Evolutionary conservation across 2,113 vertebrate genomes (phyloP), one percentile per base, ranked within the genome.

Genomic region (Brachyhypopomus gauderio): DNA sequence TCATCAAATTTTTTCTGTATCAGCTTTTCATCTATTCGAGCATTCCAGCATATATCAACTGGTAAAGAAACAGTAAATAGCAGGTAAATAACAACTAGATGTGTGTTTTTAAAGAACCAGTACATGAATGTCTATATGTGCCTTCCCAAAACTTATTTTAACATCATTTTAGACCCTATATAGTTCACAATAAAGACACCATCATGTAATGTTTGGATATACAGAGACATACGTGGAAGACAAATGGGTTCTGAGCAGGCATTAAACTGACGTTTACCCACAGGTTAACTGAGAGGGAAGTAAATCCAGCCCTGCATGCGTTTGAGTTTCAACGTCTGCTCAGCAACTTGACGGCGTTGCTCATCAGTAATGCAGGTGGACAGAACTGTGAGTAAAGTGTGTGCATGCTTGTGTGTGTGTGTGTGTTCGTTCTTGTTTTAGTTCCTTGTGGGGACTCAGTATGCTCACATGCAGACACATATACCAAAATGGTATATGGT

Each of bases 251-350:
- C 45, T 14, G 25, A 77, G 19, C 30, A 11, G 30, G 3, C 55
- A 67, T 83, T 59, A 36, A 52, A 14, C 23, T 83, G 17, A 5
- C 25, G 71, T 80, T 77, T 75, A 23, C 41, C 52, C 4, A 52
- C 90, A 98, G 97, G 86, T 89, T 99, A 62, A 93, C 95, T 0
- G 96, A 97, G 87, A 92, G 86, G 14, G 93, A 94, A 1, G 84
- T 91, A 4, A 83, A 63, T 78, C 91, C 92, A 67, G 72, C 8
- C 0, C 59, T 96, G 56, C 91, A 95, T 0, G 11, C 94, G 30
- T 94, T 93, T 89, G 92, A 94, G 77, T 95, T 98, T 90, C 96
- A 94, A 82, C 90, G 67, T 69, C 91, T 98, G 52, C 95, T 99
- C 17, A 82, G 93, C 94, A 97, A 96, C 85, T 88, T 98, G 88